Percentiles rank a stretch among this genome's conserved stretches.
phyloP scores from a whole-genome alignment of 1,140 invertebrate species.

The Diorhabda elongata region DNA sequence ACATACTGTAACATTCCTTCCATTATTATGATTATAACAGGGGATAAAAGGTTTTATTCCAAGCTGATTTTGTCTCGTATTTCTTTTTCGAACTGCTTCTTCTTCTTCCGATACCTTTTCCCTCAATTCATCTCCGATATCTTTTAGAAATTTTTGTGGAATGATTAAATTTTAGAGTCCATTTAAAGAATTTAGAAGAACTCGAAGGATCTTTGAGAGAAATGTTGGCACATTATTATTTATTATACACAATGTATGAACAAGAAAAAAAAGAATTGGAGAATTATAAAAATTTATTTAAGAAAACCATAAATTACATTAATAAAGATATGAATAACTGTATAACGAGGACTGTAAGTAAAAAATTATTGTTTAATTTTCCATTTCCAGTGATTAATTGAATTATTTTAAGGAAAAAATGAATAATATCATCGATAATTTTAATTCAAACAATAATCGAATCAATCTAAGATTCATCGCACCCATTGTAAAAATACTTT shows the following conservation, averaged over 20 bases:
- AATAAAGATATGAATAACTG: constrained; percentile 24
- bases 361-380: neutral
- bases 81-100: too few species aligned
- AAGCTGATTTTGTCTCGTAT: too few species aligned
- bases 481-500: constrained; percentile 11
- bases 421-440: constrained; percentile 12
- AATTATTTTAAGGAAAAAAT: constrained; percentile 19
- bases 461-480: too few species aligned
- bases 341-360: constrained; percentile 29
- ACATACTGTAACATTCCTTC: too few species aligned
- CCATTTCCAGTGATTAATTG: too few species aligned
- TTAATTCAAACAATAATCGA: too few species aligned
- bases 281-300: constrained; percentile 22
- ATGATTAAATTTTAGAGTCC: neutral
- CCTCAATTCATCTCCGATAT: too few species aligned
- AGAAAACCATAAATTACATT: constrained; percentile 25
- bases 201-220: constrained; percentile 11
- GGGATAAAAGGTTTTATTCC: too few species aligned
- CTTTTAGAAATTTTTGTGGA: too few species aligned
- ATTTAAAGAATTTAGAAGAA: neutral
- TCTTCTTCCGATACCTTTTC: too few species aligned
- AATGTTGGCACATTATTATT: constrained; percentile 20
- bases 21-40: neutral
- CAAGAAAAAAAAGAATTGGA: constrained; percentile 26
- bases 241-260: constrained; percentile 20